Conservation (phyloP, 2,113 vertebrate genomes). For the Donacobius atricapilla region DNA sequence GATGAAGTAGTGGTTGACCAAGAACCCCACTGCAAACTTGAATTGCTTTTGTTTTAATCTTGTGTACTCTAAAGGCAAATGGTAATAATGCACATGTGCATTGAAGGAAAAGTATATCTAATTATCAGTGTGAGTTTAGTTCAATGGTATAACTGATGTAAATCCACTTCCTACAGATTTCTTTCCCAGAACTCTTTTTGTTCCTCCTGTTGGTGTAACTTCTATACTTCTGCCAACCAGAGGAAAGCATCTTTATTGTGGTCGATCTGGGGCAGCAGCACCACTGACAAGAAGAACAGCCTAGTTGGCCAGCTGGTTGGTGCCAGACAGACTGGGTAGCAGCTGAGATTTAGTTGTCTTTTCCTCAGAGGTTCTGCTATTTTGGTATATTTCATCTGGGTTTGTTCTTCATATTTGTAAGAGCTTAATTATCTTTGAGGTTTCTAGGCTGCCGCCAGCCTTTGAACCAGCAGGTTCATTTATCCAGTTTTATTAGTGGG, state of each 20-base stretch:
- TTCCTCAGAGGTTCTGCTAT: slow-evolving; percentile 7
- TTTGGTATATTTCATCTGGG: slow-evolving; percentile 5
- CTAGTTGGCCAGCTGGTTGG: background rate
- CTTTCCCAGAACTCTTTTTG: background rate
- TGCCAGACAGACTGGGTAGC: background rate
- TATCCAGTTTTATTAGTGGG: background rate
- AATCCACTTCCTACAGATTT: background rate
- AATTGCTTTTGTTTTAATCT: background rate
- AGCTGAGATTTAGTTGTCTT: slow-evolving; percentile 19
- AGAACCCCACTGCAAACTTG: background rate
- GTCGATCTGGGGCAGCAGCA: background rate
- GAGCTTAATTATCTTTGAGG: slow-evolving; percentile 26
- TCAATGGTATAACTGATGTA: background rate
- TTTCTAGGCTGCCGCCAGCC: background rate
- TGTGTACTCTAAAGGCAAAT: background rate
- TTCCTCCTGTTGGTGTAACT: background rate
- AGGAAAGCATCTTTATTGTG: background rate
- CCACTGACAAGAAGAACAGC: background rate
- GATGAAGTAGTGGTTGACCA: background rate
- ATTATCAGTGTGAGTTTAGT: background rate
- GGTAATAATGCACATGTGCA: fast-evolving
- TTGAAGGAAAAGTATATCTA: background rate
- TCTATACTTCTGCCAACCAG: background rate
- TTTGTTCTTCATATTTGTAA: background rate
- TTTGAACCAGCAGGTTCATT: slow-evolving; percentile 11